Percentiles rank a stretch among this genome's conserved stretches.
phyloP scores from a whole-genome alignment of 2,113 vertebrate species.

The Elanus axillaris region DNA sequence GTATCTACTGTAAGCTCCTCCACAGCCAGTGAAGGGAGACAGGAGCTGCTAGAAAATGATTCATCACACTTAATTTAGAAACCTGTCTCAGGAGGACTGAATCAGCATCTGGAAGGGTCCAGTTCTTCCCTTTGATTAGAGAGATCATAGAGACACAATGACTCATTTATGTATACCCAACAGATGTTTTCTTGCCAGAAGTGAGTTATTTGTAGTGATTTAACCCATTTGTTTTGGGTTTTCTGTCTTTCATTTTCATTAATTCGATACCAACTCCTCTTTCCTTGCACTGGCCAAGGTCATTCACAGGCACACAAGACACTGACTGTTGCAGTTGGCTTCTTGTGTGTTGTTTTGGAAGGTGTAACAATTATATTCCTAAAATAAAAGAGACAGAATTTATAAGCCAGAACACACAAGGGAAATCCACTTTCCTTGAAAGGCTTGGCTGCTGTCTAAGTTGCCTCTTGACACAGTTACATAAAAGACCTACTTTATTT shows the following conservation, averaged over 20 bases:
- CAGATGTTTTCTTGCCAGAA: background rate
- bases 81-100: background rate
- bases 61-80: background rate
- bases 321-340: slow-evolving; percentile 62
- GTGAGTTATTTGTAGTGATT: background rate
- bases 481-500: slow-evolving; percentile 66
- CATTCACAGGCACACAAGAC: slow-evolving; percentile 45
- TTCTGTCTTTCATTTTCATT: background rate
- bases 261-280: background rate
- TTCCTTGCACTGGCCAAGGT: slow-evolving; percentile 8
- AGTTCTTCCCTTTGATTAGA: background rate
- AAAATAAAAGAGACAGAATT: slow-evolving; percentile 63
- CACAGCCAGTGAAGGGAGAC: background rate
- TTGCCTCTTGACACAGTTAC: slow-evolving; percentile 49
- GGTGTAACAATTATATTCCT: slow-evolving; percentile 65
- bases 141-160: background rate
- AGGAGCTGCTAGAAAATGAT: background rate
- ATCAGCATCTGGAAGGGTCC: background rate
- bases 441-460: slow-evolving; percentile 58
- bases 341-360: slow-evolving; percentile 54
- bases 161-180: background rate
- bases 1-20: background rate
- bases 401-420: slow-evolving; percentile 72
- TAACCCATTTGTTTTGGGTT: background rate
- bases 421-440: slow-evolving; percentile 77